Conservation (phyloP, 2,888 invertebrate genomes). For the Glyphotaelius pellucidus region DNA sequence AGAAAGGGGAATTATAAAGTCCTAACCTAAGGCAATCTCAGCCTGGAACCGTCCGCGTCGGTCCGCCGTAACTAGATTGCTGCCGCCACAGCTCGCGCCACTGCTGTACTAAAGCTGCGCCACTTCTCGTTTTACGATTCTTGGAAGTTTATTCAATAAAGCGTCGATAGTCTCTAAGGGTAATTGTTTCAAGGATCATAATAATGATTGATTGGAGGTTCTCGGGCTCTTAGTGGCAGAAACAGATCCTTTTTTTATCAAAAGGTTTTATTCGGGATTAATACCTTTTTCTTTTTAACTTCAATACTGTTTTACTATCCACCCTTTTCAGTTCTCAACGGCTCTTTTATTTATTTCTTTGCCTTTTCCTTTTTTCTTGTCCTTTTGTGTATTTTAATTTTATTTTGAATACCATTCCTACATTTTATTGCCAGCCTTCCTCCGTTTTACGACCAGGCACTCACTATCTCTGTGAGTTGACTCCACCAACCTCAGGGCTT, state of each 20-base stretch:
- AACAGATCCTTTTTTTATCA: background rate
- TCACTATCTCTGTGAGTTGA: background rate
- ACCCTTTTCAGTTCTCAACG: background rate
- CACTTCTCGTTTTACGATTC: background rate
- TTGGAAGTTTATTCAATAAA: background rate
- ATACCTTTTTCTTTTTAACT: background rate
- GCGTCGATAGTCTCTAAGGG: background rate
- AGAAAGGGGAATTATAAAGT: conserved; percentile 19
- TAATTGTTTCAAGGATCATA: conserved; percentile 2
- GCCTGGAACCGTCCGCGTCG: background rate
- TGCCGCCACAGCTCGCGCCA: conserved; percentile 39
- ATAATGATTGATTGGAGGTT: conserved; percentile 2
- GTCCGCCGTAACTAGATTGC: conserved; percentile 69
- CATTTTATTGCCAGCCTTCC: background rate
- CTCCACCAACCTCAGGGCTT: background rate
- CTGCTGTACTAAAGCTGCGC: background rate
- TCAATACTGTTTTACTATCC: background rate
- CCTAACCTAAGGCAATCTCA: background rate
- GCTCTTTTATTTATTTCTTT: background rate
- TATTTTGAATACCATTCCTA: background rate
- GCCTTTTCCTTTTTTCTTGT: background rate
- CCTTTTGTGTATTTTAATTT: background rate
- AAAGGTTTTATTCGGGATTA: background rate
- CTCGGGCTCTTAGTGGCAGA: background rate
- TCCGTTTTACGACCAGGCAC: background rate